A percentile compares a stretch with the other conserved stretches of the same genome.
These are phyloP conservation scores for Trogon melanurus DNA, from an alignment of 2,113 vertebrate genomes.

Conservation along the genomic window DNA sequence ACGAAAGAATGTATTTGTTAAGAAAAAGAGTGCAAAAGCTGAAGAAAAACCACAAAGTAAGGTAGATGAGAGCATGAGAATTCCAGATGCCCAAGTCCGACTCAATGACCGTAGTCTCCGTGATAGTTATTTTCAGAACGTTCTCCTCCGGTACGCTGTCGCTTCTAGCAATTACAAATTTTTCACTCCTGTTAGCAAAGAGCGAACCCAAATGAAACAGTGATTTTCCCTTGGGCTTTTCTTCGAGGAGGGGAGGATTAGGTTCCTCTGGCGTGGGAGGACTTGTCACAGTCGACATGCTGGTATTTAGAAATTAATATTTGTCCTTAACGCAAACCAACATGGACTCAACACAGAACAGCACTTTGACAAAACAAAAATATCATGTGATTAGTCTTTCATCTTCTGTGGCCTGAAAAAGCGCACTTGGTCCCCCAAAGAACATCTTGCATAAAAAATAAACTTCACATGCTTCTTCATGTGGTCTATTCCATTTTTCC, in stretches of 20 bases:
- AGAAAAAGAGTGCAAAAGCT: conserved; percentile 98
- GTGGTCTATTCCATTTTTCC: background rate
- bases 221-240: conserved; percentile 33
- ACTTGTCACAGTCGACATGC: conserved; percentile 52
- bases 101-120: conserved; percentile 92
- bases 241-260: background rate
- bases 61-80: conserved; percentile 83
- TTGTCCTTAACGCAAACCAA: background rate
- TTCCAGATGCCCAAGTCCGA: conserved; percentile 89
- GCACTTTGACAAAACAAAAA: rapidly evolving
- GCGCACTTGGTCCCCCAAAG: background rate
- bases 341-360: background rate
- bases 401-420: background rate
- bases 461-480: background rate
- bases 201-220: conserved; percentile 72
- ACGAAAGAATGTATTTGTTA: conserved; percentile 95
- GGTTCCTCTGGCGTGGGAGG: background rate
- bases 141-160: conserved; percentile 84
- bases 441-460: background rate
- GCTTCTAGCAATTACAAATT: conserved; percentile 80
- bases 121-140: conserved; percentile 90
- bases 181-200: conserved; percentile 78
- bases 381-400: background rate
- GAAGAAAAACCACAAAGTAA: conserved; percentile 94
- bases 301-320: background rate